Base-by-base conservation (phyloP, 2,797 vertebrate species). In the Liparis tanakae region DNA sequence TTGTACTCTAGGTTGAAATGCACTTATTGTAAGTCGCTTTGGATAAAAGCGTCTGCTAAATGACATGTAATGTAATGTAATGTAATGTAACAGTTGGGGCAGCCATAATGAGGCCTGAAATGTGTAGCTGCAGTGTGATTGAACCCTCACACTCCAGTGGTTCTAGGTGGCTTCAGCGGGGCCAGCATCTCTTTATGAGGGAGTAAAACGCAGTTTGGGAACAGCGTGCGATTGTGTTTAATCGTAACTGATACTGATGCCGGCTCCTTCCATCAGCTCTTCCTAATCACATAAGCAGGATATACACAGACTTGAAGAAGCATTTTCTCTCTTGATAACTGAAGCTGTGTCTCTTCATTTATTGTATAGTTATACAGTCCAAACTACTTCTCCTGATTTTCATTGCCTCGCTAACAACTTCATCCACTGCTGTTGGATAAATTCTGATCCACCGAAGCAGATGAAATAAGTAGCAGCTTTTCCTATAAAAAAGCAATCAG, bases 211-310 rank as follows among this genome's bases (percentile, higher is more conserved):
- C 67, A 78, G 78, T 74, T 64, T 54, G 81, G 62, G 60, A 86
- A 67, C 62, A 20, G 72, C 79, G 74, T 37, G 56, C 79, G 73
- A 39, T 83, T 74, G 79, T 80, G 79, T 83, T 87, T 88, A 91
- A 91, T 91, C 86, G 84, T 90, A 86, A 92, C 57, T 67, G 80
- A 91, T 89, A 65, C 65, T 39, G 74, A 84, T 48, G 70, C 71
- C 17, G 34, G 25, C 56, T 74, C 65, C 37, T 66, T 76, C 64
- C 62, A 84, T 80, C 73, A 83, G 69, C 63, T 70, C 65, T 44
- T 62, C 48, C 69, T 53, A 59, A 78, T 80, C 6, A 36, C 78
- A 60, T 56, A 55, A 22, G 46, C 58, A 67, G 55, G 55, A n/a
- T 68, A 57, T 25, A 50, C 55, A 36, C 6, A 72, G 57, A 46